phyloP scores from a whole-genome alignment of 2,797 vertebrate species.

The Lindbergichthys nudifrons region DNA sequence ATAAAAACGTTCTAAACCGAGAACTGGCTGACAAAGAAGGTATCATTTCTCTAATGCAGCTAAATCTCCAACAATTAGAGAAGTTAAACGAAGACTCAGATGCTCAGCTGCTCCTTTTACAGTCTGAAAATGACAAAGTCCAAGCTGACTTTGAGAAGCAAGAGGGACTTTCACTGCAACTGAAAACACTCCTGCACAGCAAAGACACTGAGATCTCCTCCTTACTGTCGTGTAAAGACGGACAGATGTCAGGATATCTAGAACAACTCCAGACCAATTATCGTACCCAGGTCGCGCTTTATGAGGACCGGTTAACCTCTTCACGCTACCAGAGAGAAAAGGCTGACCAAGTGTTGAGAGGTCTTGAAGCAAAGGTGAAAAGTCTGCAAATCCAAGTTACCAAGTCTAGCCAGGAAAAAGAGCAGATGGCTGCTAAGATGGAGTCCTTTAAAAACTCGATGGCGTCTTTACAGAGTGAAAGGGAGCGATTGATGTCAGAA shows the following conservation, averaged over 20 bases:
- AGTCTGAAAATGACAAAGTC: conserved; percentile 78
- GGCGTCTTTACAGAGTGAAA: conserved; percentile 88
- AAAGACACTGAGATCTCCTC: conserved; percentile 91
- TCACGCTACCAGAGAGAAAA: conserved; percentile 80
- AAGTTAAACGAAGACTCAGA: conserved; percentile 76
- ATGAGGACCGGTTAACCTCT: conserved; percentile 82
- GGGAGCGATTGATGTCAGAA: conserved; percentile 85
- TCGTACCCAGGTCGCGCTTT: conserved; percentile 80
- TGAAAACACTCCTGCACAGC: conserved; percentile 86
- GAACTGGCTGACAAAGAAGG: conserved; percentile 78
- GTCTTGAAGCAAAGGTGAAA: conserved; percentile 79
- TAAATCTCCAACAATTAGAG: conserved; percentile 74
- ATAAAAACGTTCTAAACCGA: conserved; percentile 77
- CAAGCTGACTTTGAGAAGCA: conserved; percentile 86
- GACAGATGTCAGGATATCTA: conserved; percentile 88
- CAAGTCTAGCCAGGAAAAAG: conserved; percentile 81
- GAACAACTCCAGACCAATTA: conserved; percentile 86
- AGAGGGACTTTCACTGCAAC: conserved; percentile 84
- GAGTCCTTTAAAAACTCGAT: conserved; percentile 87
- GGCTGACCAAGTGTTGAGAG: conserved; percentile 75
- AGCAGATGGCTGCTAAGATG: conserved; percentile 79
- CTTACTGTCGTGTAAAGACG: conserved; percentile 87
- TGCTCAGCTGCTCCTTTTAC: conserved; percentile 77
- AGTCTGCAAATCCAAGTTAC: conserved; percentile 78
- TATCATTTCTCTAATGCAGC: conserved; percentile 75